Conservation (phyloP, 2,797 vertebrate genomes). For the Sibirionetta formosa region DNA sequence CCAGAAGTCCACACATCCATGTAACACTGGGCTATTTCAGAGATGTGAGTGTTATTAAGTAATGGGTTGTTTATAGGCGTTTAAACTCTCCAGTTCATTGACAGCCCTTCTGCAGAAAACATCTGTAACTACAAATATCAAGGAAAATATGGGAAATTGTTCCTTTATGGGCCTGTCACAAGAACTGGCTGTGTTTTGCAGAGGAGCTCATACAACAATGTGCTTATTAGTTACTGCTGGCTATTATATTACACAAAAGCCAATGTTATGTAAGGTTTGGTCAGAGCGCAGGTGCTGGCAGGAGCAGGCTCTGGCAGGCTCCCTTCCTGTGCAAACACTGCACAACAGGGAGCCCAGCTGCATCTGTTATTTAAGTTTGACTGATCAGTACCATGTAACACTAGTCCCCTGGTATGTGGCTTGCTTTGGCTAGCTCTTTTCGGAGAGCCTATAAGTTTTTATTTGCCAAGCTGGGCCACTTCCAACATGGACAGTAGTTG, state of each 20-base stretch:
- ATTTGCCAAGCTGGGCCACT: fast-evolving
- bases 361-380: neutral
- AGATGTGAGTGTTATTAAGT: neutral
- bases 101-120: neutral
- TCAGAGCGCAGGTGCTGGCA: fast-evolving
- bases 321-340: neutral
- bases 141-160: neutral
- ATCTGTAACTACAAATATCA: neutral
- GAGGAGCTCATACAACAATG: neutral
- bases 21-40: neutral
- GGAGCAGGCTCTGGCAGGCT: neutral
- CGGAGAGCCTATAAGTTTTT: neutral
- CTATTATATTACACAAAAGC: neutral
- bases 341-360: neutral
- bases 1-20: neutral
- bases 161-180: neutral
- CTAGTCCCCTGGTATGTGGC: neutral
- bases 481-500: neutral
- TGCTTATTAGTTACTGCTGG: neutral
- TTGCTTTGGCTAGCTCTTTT: neutral
- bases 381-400: fast-evolving
- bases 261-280: neutral
- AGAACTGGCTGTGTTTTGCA: neutral
- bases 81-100: neutral
- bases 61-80: neutral